phyloP scores from a whole-genome alignment of 2,888 invertebrate genomes.

The Heliconius hortense region DNA sequence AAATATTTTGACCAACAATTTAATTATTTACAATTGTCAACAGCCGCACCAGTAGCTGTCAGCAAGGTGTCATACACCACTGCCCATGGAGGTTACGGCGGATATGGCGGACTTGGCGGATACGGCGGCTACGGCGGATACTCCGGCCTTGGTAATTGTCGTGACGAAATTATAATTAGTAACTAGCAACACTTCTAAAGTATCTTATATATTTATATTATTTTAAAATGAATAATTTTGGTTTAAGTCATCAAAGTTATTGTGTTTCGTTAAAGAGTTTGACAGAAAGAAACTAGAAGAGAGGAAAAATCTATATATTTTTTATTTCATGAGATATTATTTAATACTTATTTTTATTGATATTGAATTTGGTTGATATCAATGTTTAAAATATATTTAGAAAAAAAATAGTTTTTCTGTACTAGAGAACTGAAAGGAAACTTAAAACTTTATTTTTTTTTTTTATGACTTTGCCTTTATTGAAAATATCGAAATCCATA shows the following conservation, averaged over 20 bases:
- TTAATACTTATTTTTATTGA: not conserved
- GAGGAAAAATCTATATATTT: no score
- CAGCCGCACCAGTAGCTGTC: conserved; percentile 44
- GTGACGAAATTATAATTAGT: conserved; percentile 17
- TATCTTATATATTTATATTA: no score
- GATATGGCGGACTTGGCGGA: conserved; percentile 49
- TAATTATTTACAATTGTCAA: conserved; percentile 6
- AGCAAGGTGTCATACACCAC: conserved; percentile 49
- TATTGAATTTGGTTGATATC: not conserved
- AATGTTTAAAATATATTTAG: no score
- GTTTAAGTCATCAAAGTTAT: not conserved
- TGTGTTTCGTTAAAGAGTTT: no score
- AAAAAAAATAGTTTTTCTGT: no score
- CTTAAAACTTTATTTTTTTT: not conserved
- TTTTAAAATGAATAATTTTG: not conserved
- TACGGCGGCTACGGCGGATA: conserved; percentile 36
- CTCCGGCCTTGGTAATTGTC: conserved; percentile 31
- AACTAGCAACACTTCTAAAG: not conserved
- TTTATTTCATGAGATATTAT: no score
- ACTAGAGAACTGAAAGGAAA: no score
- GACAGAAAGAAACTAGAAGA: no score
- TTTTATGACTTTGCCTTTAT: not conserved
- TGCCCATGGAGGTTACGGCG: conserved; percentile 49
- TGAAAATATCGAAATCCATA: not conserved
- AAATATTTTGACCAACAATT: no score